A percentile compares a stretch with the other conserved stretches of the same genome.
Evolutionary conservation across 2,113 vertebrate genomes (phyloP).

Genomic region (Nothoprocta perdicaria): DNA sequence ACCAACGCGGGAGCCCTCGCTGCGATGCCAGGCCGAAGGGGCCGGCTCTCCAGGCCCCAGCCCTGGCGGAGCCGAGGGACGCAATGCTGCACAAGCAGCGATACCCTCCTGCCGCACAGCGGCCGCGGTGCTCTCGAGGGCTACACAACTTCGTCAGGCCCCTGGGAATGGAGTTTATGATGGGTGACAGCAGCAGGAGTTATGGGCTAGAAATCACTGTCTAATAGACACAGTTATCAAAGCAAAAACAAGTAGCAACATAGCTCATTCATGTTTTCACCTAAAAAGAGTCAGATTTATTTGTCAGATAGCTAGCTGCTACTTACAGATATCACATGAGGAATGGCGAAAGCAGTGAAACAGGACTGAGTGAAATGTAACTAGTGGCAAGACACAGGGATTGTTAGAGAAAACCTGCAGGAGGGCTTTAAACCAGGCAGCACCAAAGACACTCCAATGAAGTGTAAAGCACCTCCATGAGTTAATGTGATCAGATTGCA

Average conservation of each 20-base stretch:
- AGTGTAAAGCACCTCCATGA: not conserved
- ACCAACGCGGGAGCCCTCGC: rapidly evolving
- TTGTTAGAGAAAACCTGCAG: not conserved
- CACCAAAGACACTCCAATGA: not conserved
- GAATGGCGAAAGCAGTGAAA: not conserved
- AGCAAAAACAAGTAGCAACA: conserved; percentile 41
- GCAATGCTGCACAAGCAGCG: not conserved
- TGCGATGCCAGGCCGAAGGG: not conserved
- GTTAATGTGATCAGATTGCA: not conserved
- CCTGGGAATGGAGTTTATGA: conserved; percentile 13
- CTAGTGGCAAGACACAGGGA: not conserved
- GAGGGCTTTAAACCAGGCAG: not conserved
- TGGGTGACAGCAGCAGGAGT: conserved; percentile 1
- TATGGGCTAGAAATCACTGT: conserved; percentile 36
- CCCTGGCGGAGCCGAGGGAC: rapidly evolving
- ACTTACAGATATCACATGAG: not conserved
- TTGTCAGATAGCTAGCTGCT: conserved; percentile 19
- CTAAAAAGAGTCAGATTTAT: conserved; percentile 14
- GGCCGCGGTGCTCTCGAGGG: not conserved
- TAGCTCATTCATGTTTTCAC: not conserved
- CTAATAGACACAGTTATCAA: conserved; percentile 9
- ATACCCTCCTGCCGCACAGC: not conserved
- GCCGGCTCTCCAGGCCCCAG: not conserved
- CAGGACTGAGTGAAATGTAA: not conserved
- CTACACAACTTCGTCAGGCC: not conserved